phyloP scores from a whole-genome alignment of 2,888 invertebrate genomes.

The Dryobotodes eremita region DNA sequence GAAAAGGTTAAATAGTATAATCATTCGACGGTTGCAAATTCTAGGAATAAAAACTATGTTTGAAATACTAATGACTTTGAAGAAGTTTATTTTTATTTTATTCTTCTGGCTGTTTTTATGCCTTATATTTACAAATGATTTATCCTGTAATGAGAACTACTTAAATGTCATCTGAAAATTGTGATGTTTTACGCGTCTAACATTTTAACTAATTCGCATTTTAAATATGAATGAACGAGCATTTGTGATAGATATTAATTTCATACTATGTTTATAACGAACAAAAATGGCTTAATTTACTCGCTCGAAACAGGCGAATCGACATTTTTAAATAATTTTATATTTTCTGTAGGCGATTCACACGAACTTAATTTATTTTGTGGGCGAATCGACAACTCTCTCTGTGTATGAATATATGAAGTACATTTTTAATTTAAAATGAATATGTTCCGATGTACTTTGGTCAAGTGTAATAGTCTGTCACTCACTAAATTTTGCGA shows the following conservation, averaged over 20 bases:
- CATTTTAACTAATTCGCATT: neutral
- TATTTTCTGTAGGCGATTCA: no score
- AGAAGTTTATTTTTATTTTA: neutral
- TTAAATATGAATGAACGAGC: neutral
- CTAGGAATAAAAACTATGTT: conserved; percentile 10
- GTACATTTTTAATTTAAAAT: no score
- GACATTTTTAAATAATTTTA: no score
- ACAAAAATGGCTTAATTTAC: neutral
- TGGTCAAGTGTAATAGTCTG: no score
- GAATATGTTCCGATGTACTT: no score
- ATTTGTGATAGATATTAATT: neutral
- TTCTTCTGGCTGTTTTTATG: neutral
- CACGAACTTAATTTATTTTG: no score
- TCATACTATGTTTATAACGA: neutral
- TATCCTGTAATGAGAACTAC: neutral
- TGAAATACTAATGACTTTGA: neutral
- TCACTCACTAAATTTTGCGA: no score
- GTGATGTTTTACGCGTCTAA: neutral
- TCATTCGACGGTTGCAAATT: conserved; percentile 10
- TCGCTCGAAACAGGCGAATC: no score
- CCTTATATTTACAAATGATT: neutral
- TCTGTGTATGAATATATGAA: no score
- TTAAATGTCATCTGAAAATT: neutral
- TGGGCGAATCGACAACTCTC: no score
- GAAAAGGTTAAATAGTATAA: conserved; percentile 33